phyloP scores from a whole-genome alignment of 1,140 invertebrate genomes.

The Aleiodes sp. region DNA sequence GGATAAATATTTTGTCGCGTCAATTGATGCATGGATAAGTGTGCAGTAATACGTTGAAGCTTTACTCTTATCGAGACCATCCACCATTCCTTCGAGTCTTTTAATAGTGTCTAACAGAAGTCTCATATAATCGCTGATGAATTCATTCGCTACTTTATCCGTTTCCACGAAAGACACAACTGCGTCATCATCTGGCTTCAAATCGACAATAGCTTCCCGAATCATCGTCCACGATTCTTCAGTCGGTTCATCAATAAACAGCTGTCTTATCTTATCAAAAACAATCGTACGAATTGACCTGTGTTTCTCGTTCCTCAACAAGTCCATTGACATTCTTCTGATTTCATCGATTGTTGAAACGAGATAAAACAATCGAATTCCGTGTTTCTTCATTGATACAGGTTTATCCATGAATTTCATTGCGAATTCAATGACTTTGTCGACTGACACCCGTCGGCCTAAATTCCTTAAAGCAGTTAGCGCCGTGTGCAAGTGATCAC shows the following conservation, averaged over 20 bases:
- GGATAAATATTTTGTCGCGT: too few relatives aligned
- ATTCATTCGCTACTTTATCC: slow-evolving; percentile 38
- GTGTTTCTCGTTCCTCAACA: slow-evolving; percentile 42
- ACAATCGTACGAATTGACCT: slow-evolving; percentile 47
- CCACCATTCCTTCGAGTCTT: not conserved
- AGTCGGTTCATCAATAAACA: slow-evolving; percentile 40
- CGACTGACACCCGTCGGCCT: slow-evolving; percentile 17
- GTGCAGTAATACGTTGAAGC: not conserved
- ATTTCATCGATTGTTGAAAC: slow-evolving; percentile 33
- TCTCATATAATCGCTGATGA: slow-evolving; percentile 38
- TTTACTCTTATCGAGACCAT: not conserved
- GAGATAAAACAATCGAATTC: slow-evolving; percentile 44
- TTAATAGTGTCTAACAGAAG: not conserved
- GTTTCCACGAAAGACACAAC: slow-evolving; percentile 24
- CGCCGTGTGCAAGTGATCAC: slow-evolving; percentile 41
- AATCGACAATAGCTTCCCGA: slow-evolving; percentile 23
- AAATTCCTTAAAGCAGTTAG: slow-evolving; percentile 27
- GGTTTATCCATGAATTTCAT: slow-evolving; percentile 31
- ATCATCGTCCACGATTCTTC: slow-evolving; percentile 40
- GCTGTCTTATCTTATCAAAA: slow-evolving; percentile 17
- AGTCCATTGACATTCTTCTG: slow-evolving; percentile 19
- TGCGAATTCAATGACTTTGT: slow-evolving; percentile 35
- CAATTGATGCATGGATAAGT: not conserved
- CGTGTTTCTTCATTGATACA: slow-evolving; percentile 49
- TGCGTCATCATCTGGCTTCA: slow-evolving; percentile 34